Evolutionary conservation across 1,140 invertebrate genomes (phyloP).

Genomic region (Drosophila ficusphila): DNA sequence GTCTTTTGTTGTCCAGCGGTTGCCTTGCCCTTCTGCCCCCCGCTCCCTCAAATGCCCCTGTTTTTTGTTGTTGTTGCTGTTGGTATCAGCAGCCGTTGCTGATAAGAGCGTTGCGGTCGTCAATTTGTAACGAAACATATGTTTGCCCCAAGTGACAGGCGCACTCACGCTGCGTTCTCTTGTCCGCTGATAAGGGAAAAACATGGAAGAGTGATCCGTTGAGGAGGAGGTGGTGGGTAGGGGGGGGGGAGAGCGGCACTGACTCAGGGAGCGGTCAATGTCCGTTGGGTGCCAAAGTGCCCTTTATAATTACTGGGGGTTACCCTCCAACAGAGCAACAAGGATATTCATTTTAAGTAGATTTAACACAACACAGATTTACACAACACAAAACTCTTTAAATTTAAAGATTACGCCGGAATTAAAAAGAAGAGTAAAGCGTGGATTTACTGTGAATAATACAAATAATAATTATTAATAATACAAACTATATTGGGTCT

Average conservation of each 20-base stretch:
- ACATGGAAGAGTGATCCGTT: neutral
- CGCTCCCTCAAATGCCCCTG: neutral
- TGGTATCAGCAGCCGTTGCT: constrained; percentile 57
- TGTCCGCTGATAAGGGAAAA: constrained; percentile 56
- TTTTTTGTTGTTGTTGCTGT: constrained; percentile 6
- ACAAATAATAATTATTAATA: no score
- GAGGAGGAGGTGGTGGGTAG: neutral
- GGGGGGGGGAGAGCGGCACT: neutral
- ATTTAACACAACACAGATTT: no score
- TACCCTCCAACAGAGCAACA: neutral
- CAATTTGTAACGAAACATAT: constrained; percentile 80
- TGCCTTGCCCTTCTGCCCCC: constrained; percentile 6
- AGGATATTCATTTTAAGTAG: neutral
- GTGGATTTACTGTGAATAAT: no score
- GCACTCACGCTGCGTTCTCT: constrained; percentile 61
- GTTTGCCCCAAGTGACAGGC: constrained; percentile 76
- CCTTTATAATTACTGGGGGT: constrained; percentile 12
- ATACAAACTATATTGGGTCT: no score
- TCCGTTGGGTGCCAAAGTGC: constrained; percentile 20
- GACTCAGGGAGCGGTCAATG: constrained; percentile 64
- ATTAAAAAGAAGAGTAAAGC: no score
- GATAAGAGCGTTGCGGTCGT: constrained; percentile 73
- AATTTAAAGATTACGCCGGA: no score
- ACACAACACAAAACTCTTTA: no score
- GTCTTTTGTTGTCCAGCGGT: constrained; percentile 45